Conservation (phyloP, 2,113 vertebrate genomes). For the Mixornis gularis region DNA sequence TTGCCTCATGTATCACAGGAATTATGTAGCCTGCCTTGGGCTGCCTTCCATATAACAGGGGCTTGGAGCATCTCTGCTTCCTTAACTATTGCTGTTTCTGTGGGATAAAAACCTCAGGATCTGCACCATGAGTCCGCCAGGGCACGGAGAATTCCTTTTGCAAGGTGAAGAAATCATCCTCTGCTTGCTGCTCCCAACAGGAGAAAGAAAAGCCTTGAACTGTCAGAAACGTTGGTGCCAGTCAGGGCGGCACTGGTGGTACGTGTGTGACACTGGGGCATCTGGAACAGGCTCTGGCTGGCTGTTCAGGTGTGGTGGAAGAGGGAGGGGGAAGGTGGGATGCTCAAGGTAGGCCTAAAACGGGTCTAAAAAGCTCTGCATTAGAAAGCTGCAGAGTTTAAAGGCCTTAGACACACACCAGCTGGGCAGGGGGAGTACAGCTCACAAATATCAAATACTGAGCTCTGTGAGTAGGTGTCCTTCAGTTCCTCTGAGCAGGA, state of each 20-base stretch:
- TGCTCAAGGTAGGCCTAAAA: background rate
- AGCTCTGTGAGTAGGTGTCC: background rate
- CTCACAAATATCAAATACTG: accelerated
- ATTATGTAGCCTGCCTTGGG: background rate
- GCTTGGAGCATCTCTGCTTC: background rate
- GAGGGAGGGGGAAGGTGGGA: background rate
- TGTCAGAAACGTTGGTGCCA: accelerated
- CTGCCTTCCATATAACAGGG: background rate
- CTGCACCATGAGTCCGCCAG: background rate
- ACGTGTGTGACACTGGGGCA: accelerated
- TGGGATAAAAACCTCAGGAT: background rate
- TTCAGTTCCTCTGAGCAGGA: background rate
- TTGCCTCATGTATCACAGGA: background rate
- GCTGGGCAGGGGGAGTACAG: background rate
- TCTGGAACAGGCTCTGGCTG: background rate
- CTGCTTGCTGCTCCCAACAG: background rate
- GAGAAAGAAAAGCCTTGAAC: background rate
- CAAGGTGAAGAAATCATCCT: background rate
- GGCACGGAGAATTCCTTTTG: accelerated
- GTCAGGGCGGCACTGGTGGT: background rate
- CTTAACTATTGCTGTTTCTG: background rate
- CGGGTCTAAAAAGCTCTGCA: background rate
- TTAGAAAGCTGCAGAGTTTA: background rate
- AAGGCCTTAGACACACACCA: background rate
- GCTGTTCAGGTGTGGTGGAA: background rate